Evolutionary conservation across 2,888 invertebrate species (phyloP).

Genomic region (Minunthozetes semirufus): DNA sequence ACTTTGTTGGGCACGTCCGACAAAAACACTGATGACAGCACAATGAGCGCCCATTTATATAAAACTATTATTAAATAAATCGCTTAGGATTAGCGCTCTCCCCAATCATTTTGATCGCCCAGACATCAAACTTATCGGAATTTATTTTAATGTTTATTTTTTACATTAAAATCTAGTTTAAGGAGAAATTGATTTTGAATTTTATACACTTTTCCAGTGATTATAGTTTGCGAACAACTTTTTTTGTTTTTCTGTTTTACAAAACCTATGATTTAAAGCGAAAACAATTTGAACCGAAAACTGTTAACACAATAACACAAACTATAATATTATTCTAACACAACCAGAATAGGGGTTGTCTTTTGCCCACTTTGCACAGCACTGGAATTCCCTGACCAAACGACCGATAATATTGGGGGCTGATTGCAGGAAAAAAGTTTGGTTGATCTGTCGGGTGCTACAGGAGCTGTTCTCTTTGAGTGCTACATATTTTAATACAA

Average conservation of each 20-base stretch:
- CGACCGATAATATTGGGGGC: no score
- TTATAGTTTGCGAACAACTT: background rate
- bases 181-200: background rate
- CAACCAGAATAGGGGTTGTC: background rate
- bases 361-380: background rate
- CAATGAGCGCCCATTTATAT: background rate
- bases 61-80: background rate
- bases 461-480: no score
- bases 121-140: background rate
- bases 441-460: no score
- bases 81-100: constrained; percentile 2
- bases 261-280: background rate
- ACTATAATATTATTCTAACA: background rate
- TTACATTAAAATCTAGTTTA: background rate
- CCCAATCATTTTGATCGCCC: background rate
- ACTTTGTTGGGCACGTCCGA: constrained; percentile 6
- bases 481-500: no score
- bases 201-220: background rate
- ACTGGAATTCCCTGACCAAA: no score
- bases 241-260: background rate
- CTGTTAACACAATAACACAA: background rate
- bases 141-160: background rate
- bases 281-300: background rate
- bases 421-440: no score
- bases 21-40: constrained; percentile 1